phyloP scores from a whole-genome alignment of 1,140 invertebrate species.

The Steinernema feltiae region DNA sequence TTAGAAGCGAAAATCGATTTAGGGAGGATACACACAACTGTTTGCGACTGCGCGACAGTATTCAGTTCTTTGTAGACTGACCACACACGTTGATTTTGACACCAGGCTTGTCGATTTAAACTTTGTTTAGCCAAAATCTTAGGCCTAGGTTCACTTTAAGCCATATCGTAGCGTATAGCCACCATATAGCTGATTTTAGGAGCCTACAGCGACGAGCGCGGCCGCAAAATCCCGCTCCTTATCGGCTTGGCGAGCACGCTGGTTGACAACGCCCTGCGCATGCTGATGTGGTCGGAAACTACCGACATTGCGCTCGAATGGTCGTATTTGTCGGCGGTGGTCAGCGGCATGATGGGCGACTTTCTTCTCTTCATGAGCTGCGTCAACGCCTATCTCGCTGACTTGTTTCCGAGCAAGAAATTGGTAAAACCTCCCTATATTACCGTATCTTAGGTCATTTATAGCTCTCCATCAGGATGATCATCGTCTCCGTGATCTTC shows the following conservation, averaged over 20 bases:
- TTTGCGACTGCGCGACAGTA: too few relatives aligned
- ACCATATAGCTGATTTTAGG: conserved; percentile 24
- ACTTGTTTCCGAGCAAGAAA: conserved; percentile 31
- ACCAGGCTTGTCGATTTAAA: not conserved
- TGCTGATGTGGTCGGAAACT: conserved; percentile 34
- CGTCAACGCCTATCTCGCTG: conserved; percentile 36
- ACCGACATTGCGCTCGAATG: conserved; percentile 34
- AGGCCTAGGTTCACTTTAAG: not conserved
- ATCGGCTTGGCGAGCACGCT: conserved; percentile 27
- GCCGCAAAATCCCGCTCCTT: conserved; percentile 31
- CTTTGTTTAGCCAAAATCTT: too few relatives aligned
- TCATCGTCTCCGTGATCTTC: conserved; percentile 37
- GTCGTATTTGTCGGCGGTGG: conserved; percentile 24
- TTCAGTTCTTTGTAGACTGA: too few relatives aligned
- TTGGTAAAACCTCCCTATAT: not conserved
- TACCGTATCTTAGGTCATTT: not conserved
- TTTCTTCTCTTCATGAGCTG: conserved; percentile 35
- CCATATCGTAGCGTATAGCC: not conserved
- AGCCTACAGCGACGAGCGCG: conserved; percentile 33
- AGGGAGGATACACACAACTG: too few relatives aligned
- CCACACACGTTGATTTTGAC: too few relatives aligned
- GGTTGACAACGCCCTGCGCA: conserved; percentile 25
- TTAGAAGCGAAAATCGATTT: too few relatives aligned
- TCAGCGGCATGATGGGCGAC: conserved; percentile 31
- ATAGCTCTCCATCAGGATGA: conserved; percentile 38